Evolutionary conservation across 2,888 invertebrate species (phyloP).

Genomic region (Erynnis tages): DNA sequence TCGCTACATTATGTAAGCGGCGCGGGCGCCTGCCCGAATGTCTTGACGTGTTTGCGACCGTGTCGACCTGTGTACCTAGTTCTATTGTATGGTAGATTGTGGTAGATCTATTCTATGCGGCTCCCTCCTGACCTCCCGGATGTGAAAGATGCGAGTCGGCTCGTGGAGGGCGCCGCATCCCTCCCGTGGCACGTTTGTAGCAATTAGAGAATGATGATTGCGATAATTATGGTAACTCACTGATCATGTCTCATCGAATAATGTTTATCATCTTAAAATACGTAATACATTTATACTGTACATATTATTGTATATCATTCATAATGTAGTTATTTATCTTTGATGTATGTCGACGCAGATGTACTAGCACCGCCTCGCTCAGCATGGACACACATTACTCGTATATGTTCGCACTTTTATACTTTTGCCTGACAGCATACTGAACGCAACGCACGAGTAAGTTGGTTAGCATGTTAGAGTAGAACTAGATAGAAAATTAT

Average conservation of each 20-base stretch:
- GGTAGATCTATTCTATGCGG: conserved; percentile 40
- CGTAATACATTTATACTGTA: conserved; percentile 38
- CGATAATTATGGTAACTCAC: conserved; percentile 19
- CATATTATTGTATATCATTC: conserved; percentile 35
- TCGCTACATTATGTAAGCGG: conserved; percentile 93
- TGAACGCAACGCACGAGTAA: conserved; percentile 50
- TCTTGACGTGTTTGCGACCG: conserved; percentile 79
- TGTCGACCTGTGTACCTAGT: conserved; percentile 74
- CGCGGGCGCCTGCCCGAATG: conserved; percentile 73
- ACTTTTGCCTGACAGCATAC: conserved; percentile 52
- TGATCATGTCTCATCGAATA: conserved; percentile 38
- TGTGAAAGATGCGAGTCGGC: conserved; percentile 15
- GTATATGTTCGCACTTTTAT: conserved; percentile 52
- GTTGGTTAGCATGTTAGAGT: conserved; percentile 59
- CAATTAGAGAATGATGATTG: background rate
- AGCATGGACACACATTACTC: conserved; percentile 63
- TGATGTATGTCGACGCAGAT: conserved; percentile 30
- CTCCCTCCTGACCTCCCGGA: conserved; percentile 37
- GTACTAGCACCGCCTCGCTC: conserved; percentile 40
- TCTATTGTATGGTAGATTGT: conserved; percentile 56
- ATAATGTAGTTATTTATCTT: conserved; percentile 27
- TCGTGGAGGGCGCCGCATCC: conserved; percentile 16
- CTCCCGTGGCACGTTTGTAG: conserved; percentile 22
- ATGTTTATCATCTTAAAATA: conserved; percentile 51
- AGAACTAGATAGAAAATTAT: conserved; percentile 12